phyloP scores from a whole-genome alignment of 2,113 vertebrate genomes.

The Microcebus lehilahytsara region DNA sequence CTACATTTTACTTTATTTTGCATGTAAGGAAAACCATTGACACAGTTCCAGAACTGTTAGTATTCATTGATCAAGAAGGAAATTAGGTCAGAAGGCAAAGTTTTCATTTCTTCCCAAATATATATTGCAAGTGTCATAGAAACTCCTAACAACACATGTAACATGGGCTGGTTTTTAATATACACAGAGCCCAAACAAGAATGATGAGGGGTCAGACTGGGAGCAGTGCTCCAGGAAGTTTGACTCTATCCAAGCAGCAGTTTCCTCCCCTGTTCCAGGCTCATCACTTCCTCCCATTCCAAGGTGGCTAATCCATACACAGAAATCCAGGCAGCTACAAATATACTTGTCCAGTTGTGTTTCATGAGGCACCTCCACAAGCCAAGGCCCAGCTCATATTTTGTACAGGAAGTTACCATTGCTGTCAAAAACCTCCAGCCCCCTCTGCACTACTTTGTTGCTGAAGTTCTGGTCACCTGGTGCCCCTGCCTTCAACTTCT shows the following conservation, averaged over 20 bases:
- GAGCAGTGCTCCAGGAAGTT: not conserved
- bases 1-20: conserved; percentile 60
- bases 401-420: conserved; percentile 90
- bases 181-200: not conserved
- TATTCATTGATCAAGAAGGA: conserved; percentile 10
- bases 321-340: too few species aligned
- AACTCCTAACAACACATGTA: not conserved
- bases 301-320: not conserved
- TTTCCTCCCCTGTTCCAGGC: not conserved
- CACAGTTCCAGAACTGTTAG: not conserved
- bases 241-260: not conserved
- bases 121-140: not conserved
- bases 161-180: not conserved
- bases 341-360: not conserved
- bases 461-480: conserved; percentile 54
- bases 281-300: not conserved
- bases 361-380: not conserved
- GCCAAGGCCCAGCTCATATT: conserved; percentile 75
- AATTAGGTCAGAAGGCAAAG: not conserved
- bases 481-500: conserved; percentile 62
- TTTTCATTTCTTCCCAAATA: not conserved
- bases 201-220: not conserved
- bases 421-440: conserved; percentile 87
- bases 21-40: conserved; percentile 5
- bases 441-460: conserved; percentile 80